Conservation (phyloP, 2,797 vertebrate species). For the Silurus lanzhouensis region DNA sequence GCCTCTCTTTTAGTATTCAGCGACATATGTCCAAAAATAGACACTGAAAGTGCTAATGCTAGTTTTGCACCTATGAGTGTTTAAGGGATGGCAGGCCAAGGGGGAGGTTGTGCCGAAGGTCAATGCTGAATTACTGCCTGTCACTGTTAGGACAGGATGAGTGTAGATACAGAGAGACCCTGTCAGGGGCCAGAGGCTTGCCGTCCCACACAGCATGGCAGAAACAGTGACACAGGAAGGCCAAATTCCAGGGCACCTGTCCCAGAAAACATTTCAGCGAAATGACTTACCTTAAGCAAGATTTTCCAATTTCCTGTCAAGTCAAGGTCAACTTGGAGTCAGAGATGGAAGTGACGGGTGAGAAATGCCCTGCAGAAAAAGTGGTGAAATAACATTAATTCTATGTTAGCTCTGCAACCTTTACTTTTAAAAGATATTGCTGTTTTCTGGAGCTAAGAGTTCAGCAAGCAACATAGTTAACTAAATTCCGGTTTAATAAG, state of each 20-base stretch:
- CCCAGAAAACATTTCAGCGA: constrained; percentile 31
- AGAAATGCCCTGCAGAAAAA: constrained; percentile 4
- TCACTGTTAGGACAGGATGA: constrained; percentile 67
- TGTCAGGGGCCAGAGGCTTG: constrained; percentile 68
- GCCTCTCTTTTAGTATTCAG: constrained; percentile 45
- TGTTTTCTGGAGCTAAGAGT: background rate
- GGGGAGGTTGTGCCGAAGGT: constrained; percentile 75
- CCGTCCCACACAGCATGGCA: constrained; percentile 46
- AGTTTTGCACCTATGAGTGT: constrained; percentile 33
- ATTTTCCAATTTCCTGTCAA: constrained; percentile 37
- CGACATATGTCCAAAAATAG: constrained; percentile 50
- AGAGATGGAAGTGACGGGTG: constrained; percentile 42
- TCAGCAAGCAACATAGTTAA: background rate
- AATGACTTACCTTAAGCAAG: constrained; percentile 21
- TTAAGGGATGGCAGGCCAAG: constrained; percentile 58
- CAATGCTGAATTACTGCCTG: constrained; percentile 75
- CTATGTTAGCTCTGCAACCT: constrained; percentile 15
- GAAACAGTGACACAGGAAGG: constrained; percentile 22
- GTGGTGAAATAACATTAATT: background rate
- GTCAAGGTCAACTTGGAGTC: constrained; percentile 30
- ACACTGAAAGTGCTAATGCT: constrained; percentile 44
- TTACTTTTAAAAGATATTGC: constrained; percentile 9
- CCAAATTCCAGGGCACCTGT: constrained; percentile 7
- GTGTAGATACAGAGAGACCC: constrained; percentile 65
- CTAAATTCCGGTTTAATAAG: too few species aligned